Conservation (phyloP, 1,140 invertebrate genomes). For the Liolophura sinensis region DNA sequence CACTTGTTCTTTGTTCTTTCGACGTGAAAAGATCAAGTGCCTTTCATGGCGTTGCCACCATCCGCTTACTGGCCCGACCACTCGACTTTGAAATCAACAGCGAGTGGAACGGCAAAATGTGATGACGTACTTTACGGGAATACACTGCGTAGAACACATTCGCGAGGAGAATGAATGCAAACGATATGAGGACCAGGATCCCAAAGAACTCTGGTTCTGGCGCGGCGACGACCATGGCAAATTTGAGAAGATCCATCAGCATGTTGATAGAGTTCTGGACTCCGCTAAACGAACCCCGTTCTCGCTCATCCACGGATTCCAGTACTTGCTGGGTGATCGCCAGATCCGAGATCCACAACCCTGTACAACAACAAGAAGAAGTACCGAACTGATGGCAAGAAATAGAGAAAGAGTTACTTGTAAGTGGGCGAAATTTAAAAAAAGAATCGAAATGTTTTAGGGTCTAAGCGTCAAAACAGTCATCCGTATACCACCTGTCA, state of each 20-base stretch:
- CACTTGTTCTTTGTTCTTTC: too few species aligned
- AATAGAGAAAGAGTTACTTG: not conserved
- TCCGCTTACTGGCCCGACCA: too few species aligned
- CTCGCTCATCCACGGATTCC: constrained; percentile 58
- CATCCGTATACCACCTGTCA: too few species aligned
- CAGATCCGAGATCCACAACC: constrained; percentile 64
- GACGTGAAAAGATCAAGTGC: too few species aligned
- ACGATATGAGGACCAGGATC: constrained; percentile 55
- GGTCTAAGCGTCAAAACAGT: too few species aligned
- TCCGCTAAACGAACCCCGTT: constrained; percentile 62
- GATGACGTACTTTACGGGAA: constrained; percentile 4
- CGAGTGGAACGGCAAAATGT: constrained; percentile 6
- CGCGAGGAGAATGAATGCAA: constrained; percentile 49
- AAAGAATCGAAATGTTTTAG: too few species aligned
- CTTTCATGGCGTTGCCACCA: too few species aligned
- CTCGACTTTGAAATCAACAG: too few species aligned
- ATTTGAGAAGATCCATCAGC: constrained; percentile 60
- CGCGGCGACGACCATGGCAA: constrained; percentile 57
- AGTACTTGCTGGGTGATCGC: constrained; percentile 63
- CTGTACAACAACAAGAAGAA: constrained; percentile 14
- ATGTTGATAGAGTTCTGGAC: constrained; percentile 62
- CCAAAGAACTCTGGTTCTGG: constrained; percentile 53
- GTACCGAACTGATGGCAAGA: not conserved
- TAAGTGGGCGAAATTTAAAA: too few species aligned
- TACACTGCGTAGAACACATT: constrained; percentile 15